Base-by-base conservation (phyloP, 2,888 invertebrate genomes). In the Halocaridina rubra region DNA sequence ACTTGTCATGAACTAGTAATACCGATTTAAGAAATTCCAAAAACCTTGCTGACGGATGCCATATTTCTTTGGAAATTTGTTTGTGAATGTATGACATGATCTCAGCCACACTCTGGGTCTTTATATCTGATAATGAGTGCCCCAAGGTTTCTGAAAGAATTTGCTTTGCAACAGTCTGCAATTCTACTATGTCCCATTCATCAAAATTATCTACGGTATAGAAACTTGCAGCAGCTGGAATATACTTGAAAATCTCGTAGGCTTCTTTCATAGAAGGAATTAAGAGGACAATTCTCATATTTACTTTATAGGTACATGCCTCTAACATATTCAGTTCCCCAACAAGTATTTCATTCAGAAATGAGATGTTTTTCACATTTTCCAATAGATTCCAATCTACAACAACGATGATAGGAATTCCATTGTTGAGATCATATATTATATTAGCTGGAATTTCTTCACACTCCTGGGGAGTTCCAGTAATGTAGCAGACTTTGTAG, bases 381-480 rank as follows among this genome's bases (percentile, higher is more conserved):
- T 81, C 76, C 61, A 85, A 13, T n/a, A 75, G 39, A 76, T 80
- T 80, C 85, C 80, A 85, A 71, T 86, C 81, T 32, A 86, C 75
- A 29, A 86, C 53, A 8, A 76, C 64, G n/a, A 81, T 29, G 27
- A 86, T 67, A 27, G 72, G 74, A 24, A 39, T 32, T 10, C 67
- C 64, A 33, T 29, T 67, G 7, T 32, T 10, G 7, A 78, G 46
- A 29, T 78, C 77, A 46, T 32, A 29, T 3, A 57, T 53, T 10
- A 79, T 81, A 30, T 61, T 67, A n/a, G 53, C 69, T n/a, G 29
- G 30, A 32, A 64, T 53, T 13, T 24, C 27, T 24, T 53, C 22
- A 22, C 59, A 57, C 29, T 85, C 76, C 29, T 30, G 33, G 57
- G 33, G 61, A 46, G 81, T 86, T 59, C 86, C 81, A 53, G 32